A percentile compares a stretch with the other conserved stretches of the same genome.
phyloP scores from a whole-genome alignment of 2,113 vertebrate species.

The Pontoporia blainvillei region DNA sequence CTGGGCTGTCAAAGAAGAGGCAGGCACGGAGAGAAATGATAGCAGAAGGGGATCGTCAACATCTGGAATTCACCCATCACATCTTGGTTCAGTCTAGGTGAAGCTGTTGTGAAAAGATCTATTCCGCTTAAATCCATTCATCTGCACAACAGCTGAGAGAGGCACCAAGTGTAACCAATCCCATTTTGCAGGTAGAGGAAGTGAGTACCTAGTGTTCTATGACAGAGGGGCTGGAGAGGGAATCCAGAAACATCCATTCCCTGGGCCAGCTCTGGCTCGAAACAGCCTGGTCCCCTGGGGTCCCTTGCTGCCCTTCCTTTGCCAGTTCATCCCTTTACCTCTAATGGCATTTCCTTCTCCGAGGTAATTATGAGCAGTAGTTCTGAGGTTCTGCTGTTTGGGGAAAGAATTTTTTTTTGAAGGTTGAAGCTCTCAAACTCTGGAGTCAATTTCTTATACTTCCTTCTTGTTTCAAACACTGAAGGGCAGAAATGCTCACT shows the following conservation, averaged over 20 bases:
- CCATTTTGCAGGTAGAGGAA: not conserved
- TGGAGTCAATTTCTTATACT: not conserved
- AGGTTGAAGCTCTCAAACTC: not conserved
- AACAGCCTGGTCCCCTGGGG: not conserved
- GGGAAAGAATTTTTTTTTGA: not conserved
- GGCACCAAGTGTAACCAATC: not conserved
- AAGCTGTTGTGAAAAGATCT: slow-evolving; percentile 32
- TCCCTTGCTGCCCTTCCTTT: not conserved
- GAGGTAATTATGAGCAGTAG: not conserved
- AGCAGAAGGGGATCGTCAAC: not conserved
- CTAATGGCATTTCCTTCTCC: not conserved
- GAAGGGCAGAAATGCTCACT: not conserved
- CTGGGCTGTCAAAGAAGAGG: slow-evolving; percentile 2
- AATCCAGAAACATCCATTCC: not conserved
- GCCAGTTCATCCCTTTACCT: not conserved
- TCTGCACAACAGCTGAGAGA: slow-evolving; percentile 17
- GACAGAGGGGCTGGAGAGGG: not conserved
- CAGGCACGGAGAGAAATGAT: not conserved
- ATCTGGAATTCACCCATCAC: slow-evolving; percentile 40
- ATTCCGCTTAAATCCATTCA: slow-evolving; percentile 21
- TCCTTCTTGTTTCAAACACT: slow-evolving; percentile 36
- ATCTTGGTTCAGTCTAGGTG: slow-evolving; percentile 17
- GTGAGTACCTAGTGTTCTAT: not conserved
- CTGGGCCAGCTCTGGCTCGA: not conserved
- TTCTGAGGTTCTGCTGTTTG: slow-evolving; percentile 12